Evolutionary conservation across 2,797 vertebrate genomes (phyloP), one percentile per base, ranked within the genome.

Genomic region (Fringilla coelebs): DNA sequence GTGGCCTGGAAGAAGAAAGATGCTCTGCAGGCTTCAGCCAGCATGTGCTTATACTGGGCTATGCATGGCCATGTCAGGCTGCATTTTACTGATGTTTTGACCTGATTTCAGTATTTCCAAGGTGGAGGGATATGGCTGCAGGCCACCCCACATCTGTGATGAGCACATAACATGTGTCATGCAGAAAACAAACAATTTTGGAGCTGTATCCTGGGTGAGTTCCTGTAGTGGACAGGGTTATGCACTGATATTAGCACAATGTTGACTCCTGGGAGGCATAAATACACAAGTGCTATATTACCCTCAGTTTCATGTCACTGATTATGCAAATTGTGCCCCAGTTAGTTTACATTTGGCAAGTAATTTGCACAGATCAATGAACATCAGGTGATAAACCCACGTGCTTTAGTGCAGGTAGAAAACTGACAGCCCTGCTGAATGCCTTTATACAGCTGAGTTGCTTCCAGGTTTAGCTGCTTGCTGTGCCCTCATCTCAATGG

Each of bases 301-400:
- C n/a, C 65, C n/a, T 65, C 48, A 36, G 51, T 60, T 93, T 77
- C 38, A n/a, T 24, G 34, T 36, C 5, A 1, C 40, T 58, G 36
- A 36, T 76, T 79, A 84, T 85, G 74, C 32, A 95, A 76, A 91
- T 88, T 73, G 34, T 15, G 41, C 38, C 40, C 5, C 15, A 76
- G 36, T 66, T 91, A 86, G 32, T 74, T 95, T 52, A 81, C 32
- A 52, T 82, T 63, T 82, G 36, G 77, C 40, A 79, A 90, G 17
- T 45, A 41, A 70, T 91, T 95, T 86, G 40, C 48, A 88, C 36
- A 75, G 70, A 75, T 55, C 11, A 5, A 20, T 79, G 77, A 76
- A 73, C 40, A 79, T 78, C 43, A 73, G 77, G 48, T 79, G 79
- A 93, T 43, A 86, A 88, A 78, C 17, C 12, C 4, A 0, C 38